Evolutionary conservation across 2,888 invertebrate species (phyloP).

Genomic region (Drosophila suboccidentalis): DNA sequence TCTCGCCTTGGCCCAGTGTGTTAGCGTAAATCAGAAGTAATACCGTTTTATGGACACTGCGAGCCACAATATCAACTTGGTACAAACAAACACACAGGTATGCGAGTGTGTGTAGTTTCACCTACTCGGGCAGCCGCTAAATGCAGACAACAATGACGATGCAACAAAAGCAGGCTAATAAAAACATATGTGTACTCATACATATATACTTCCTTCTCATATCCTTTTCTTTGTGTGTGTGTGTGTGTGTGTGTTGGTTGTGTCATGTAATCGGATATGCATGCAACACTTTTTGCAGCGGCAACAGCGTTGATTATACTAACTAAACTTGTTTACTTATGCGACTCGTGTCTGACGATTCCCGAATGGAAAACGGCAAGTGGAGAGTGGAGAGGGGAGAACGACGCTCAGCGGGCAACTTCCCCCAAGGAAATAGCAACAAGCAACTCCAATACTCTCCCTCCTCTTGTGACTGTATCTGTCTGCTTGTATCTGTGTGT

Average conservation of each 20-base stretch:
- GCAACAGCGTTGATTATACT: slow-evolving; percentile 70
- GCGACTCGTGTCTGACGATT: slow-evolving; percentile 48
- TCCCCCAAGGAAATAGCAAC: not conserved
- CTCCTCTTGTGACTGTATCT: not conserved
- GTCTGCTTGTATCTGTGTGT: slow-evolving; percentile 9
- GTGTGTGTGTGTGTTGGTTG: slow-evolving; percentile 34
- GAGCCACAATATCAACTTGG: slow-evolving; percentile 46
- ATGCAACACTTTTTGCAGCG: slow-evolving; percentile 73
- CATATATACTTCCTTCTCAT: not conserved
- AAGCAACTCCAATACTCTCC: not conserved
- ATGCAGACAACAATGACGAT: slow-evolving; percentile 39
- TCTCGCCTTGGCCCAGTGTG: slow-evolving; percentile 21
- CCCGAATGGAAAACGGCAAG: not conserved
- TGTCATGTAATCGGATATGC: slow-evolving; percentile 78
- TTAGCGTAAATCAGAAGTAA: slow-evolving; percentile 75
- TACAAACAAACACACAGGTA: not conserved
- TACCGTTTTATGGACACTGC: slow-evolving; percentile 71
- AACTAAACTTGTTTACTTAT: slow-evolving; percentile 79
- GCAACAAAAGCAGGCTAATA: slow-evolving; percentile 72
- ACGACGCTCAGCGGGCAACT: slow-evolving; percentile 5
- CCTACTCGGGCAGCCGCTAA: slow-evolving; percentile 37
- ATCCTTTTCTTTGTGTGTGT: slow-evolving; percentile 16
- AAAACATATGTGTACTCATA: slow-evolving; percentile 66
- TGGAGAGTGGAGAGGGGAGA: not conserved
- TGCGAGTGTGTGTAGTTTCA: slow-evolving; percentile 1